Evolutionary conservation across 2,797 vertebrate genomes (phyloP).

Genomic region (Ctenopoma multispine): DNA sequence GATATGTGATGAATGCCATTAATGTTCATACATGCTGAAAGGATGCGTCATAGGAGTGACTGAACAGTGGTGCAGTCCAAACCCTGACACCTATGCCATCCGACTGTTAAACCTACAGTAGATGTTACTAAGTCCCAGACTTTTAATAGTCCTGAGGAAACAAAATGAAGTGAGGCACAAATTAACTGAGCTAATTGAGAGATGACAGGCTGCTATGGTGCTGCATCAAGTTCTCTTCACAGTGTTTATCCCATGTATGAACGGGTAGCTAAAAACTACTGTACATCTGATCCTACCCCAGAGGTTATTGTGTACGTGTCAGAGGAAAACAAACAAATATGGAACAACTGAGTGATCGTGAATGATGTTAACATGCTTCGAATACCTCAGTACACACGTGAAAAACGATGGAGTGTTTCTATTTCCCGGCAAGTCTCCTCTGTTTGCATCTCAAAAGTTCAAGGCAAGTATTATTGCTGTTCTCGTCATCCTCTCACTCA

Average conservation of each 20-base stretch:
- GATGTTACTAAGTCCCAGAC: slow-evolving; percentile 17
- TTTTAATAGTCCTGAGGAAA: slow-evolving; percentile 41
- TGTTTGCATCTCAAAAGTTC: slow-evolving; percentile 36
- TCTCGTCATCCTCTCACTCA: slow-evolving; percentile 36
- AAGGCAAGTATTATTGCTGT: slow-evolving; percentile 17
- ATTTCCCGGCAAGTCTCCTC: slow-evolving; percentile 5
- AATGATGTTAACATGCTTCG: slow-evolving; percentile 36
- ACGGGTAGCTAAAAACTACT: neutral
- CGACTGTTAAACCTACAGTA: slow-evolving; percentile 1
- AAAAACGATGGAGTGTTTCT: slow-evolving; percentile 21
- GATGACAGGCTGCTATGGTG: slow-evolving; percentile 41
- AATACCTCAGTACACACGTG: slow-evolving; percentile 41
- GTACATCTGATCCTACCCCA: neutral
- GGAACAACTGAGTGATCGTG: neutral
- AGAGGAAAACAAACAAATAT: slow-evolving; percentile 1
- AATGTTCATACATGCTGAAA: slow-evolving; percentile 33
- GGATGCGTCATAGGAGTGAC: slow-evolving; percentile 29
- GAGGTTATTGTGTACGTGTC: neutral
- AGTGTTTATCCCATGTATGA: slow-evolving; percentile 12
- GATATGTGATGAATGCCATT: slow-evolving; percentile 25
- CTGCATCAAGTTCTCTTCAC: slow-evolving; percentile 18
- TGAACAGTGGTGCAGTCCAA: slow-evolving; percentile 8
- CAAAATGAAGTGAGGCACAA: slow-evolving; percentile 9
- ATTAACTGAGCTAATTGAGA: slow-evolving; percentile 28
- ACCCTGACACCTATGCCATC: slow-evolving; percentile 8